These are phyloP conservation scores for Eremophila alpestris DNA, from an alignment of 2,797 vertebrate genomes.

Conservation along the genomic window DNA sequence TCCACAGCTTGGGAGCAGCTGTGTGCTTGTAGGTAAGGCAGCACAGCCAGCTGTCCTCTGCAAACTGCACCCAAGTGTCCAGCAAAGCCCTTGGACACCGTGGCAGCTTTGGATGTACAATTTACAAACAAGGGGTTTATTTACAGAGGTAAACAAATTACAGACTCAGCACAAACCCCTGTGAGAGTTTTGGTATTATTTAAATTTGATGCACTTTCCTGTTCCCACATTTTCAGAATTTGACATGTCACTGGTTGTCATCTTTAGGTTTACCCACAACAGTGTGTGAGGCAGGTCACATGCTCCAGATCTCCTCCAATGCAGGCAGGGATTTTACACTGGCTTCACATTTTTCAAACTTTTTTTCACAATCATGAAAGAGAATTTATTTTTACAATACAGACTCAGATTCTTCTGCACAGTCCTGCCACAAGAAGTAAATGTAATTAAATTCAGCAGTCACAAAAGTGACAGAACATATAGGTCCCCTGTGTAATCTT, in stretches of 20 bases:
- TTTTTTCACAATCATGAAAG: conserved; percentile 13
- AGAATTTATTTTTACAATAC: conserved; percentile 28
- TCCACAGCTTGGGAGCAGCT: background rate
- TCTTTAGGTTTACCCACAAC: conserved; percentile 26
- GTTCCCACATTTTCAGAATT: background rate
- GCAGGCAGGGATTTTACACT: background rate
- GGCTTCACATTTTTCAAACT: conserved; percentile 18
- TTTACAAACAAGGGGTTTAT: background rate
- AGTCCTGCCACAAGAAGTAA: background rate
- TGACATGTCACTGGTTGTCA: conserved; percentile 12
- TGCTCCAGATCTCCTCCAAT: background rate
- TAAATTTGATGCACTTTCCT: background rate
- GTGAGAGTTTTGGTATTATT: background rate
- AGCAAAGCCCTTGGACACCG: background rate
- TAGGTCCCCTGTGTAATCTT: background rate
- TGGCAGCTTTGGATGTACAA: accelerated
- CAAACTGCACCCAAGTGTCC: background rate
- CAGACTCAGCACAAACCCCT: background rate
- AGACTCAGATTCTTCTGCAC: conserved; percentile 14
- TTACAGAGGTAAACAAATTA: background rate
- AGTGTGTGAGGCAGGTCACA: background rate
- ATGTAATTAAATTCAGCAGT: conserved; percentile 44
- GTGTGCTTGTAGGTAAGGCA: accelerated
- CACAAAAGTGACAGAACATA: conserved; percentile 29
- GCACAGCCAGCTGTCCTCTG: background rate